Evolutionary conservation across 2,797 vertebrate species (phyloP), one percentile per base, ranked within the genome.

Genomic region (Garrulus glandarius): DNA sequence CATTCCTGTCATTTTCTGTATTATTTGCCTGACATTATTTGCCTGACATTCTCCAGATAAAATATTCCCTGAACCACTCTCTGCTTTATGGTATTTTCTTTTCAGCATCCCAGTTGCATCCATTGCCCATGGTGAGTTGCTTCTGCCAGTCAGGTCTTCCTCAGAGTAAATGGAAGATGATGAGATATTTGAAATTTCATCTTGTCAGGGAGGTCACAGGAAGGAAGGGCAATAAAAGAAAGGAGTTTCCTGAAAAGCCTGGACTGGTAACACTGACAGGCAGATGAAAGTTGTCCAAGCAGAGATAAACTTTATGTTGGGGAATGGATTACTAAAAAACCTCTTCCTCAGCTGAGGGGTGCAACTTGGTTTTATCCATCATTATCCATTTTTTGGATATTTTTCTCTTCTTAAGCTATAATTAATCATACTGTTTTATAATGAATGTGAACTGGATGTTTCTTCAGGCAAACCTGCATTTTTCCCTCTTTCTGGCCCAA

Each of bases 1-100:
- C 9, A 39, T 92, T 85, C 41, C 36, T 87, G 49, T 53, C 11
- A 78, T 92, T 91, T 87, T 61, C 74, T 46, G 0, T 64, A 59
- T 88, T 63, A 65, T 55, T 88, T 93, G 39, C 55, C 20, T 92
- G 80, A 76, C 46, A 55, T 78, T 93, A 60, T 71, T 92, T 95
- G 39, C 63, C 20, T 92, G 70, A 79, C 39, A 34, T 87, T 93
- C 61, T 84, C 30, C 46, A 69, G 55, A n/a, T 56, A 46, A 53
- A 86, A 69, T 64, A 64, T 8, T 75, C 67, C 20, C 43, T 50
- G n/a, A 89, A 65, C 8, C 37, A 39, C 18, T 69, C 18, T 71
- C 53, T 46, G 17, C 17, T 56, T 75, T 59, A 17, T 71, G 61
- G 15, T 19, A 44, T 93, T 94, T 91, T 89, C 64, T 77, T 61